phyloP scores from a whole-genome alignment of 2,797 vertebrate species.

The Eulemur coronatus region DNA sequence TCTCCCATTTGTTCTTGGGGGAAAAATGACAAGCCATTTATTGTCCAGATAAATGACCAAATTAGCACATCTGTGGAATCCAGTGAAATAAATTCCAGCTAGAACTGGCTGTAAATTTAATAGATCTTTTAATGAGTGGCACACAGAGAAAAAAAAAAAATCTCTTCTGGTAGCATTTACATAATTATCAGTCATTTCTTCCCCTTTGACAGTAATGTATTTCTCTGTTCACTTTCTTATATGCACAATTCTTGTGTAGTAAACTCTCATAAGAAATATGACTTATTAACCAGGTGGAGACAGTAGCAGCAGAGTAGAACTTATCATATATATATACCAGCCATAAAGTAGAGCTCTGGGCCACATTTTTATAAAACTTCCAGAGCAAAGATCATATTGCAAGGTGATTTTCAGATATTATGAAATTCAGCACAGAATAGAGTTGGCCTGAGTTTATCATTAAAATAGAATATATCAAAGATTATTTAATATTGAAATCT shows the following conservation, averaged over 20 bases:
- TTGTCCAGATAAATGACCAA: conserved; percentile 55
- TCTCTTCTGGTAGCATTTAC: background rate
- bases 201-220: background rate
- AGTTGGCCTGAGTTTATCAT: background rate
- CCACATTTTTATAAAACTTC: background rate
- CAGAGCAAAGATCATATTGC: background rate
- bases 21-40: conserved; percentile 37
- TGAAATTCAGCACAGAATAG: background rate
- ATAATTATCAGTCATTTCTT: conserved; percentile 33
- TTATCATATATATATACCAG: background rate
- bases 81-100: conserved; percentile 46
- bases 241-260: background rate
- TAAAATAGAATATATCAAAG: conserved; percentile 21
- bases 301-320: background rate
- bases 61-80: conserved; percentile 39
- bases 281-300: background rate
- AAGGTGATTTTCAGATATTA: conserved; percentile 1
- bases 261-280: background rate
- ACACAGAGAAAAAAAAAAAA: conserved; percentile 7
- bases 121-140: background rate
- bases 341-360: background rate
- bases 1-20: background rate
- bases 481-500: background rate
- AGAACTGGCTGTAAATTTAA: conserved; percentile 47
- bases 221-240: background rate